Conservation (phyloP, 2,888 invertebrate genomes). For the Leucania comma region DNA sequence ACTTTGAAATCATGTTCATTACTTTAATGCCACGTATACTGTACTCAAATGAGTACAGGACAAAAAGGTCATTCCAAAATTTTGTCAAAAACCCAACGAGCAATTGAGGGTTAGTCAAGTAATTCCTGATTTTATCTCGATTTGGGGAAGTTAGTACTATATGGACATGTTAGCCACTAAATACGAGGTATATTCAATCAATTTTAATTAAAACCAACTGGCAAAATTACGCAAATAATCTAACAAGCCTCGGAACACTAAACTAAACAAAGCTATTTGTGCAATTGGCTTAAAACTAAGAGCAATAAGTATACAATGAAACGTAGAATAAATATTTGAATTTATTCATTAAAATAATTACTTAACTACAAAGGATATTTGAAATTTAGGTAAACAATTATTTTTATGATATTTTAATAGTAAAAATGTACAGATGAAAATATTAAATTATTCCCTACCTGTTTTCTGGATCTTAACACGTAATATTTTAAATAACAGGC, state of each 20-base stretch:
- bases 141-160: constrained; percentile 65
- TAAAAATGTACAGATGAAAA: background rate
- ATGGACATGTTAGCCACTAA: constrained; percentile 72
- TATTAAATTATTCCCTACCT: background rate
- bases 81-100: background rate
- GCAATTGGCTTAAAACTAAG: constrained; percentile 33
- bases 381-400: background rate
- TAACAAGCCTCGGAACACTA: constrained; percentile 54
- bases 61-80: background rate
- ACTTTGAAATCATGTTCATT: background rate
- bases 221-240: constrained; percentile 63
- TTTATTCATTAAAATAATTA: constrained; percentile 21
- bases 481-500: background rate
- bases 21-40: background rate
- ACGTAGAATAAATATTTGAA: background rate
- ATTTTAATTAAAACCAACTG: constrained; percentile 68
- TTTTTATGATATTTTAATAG: background rate
- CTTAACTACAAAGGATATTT: background rate
- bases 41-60: constrained; percentile 3
- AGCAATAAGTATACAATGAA: constrained; percentile 2
- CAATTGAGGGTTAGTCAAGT: background rate
- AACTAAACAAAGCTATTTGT: constrained; percentile 44
- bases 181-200: constrained; percentile 60
- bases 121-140: background rate
- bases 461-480: background rate